phyloP scores from a whole-genome alignment of 2,113 vertebrate species.

The Sinosuthora webbiana region DNA sequence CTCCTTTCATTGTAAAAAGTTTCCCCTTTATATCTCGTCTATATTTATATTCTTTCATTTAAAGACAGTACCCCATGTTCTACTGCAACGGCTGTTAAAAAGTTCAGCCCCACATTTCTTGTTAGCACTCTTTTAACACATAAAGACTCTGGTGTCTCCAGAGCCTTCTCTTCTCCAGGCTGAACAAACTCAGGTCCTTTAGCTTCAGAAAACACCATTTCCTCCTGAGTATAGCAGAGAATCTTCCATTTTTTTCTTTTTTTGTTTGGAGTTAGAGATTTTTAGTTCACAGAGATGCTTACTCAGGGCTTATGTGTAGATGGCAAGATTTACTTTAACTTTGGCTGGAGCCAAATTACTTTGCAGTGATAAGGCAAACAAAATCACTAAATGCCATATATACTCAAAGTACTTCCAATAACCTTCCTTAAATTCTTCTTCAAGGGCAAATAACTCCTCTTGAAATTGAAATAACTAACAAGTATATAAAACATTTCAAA shows the following conservation, averaged over 20 bases:
- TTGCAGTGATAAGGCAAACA: not conserved
- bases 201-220: not conserved
- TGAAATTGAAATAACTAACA: not conserved
- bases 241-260: not conserved
- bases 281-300: not conserved
- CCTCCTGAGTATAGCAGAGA: not conserved
- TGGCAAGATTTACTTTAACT: not conserved
- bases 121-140: not conserved
- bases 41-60: not conserved
- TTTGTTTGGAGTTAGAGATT: not conserved
- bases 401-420: not conserved
- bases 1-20: not conserved
- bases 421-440: not conserved
- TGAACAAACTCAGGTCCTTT: not conserved
- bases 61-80: not conserved
- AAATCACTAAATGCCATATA: not conserved
- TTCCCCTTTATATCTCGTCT: not conserved
- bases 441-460: not conserved
- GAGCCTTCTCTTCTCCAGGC: not conserved
- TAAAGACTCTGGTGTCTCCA: not conserved
- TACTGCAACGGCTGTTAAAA: not conserved
- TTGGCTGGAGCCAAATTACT: not conserved
- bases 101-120: not conserved
- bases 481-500: not conserved
- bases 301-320: not conserved